These are phyloP conservation scores for Microcebus tavaratra DNA, from an alignment of 2,113 vertebrate species.

Conservation along the genomic window DNA sequence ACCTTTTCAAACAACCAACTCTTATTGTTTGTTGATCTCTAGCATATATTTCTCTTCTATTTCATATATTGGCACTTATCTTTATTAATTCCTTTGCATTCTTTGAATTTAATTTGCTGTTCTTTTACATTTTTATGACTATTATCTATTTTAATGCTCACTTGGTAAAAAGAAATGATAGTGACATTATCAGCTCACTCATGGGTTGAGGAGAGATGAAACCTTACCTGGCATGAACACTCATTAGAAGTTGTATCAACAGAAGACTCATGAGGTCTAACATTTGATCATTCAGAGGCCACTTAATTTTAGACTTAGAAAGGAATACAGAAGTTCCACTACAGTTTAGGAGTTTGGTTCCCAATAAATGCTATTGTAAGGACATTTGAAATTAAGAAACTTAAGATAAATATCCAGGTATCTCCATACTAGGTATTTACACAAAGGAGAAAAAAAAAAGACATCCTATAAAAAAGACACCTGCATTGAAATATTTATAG, in stretches of 20 bases:
- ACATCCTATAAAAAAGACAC: too few relatives aligned
- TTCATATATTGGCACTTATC: background rate
- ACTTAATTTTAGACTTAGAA: background rate
- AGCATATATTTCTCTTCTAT: background rate
- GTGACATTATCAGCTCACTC: background rate
- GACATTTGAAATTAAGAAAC: slow-evolving; percentile 45
- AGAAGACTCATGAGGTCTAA: background rate
- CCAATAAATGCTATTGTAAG: background rate
- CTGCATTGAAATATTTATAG: too few relatives aligned
- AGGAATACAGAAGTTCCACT: background rate
- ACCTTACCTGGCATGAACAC: background rate
- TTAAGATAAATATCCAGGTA: too few relatives aligned
- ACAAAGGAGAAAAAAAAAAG: too few relatives aligned
- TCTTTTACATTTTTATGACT: background rate
- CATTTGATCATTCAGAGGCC: background rate
- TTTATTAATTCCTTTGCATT: background rate
- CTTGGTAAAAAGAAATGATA: background rate
- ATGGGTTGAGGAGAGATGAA: background rate
- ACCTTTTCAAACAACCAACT: background rate
- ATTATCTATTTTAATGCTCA: background rate
- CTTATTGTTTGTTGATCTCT: background rate
- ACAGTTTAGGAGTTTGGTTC: background rate
- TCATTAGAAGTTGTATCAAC: background rate
- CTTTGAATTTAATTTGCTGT: slow-evolving; percentile 4
- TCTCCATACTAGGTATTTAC: too few relatives aligned